Conservation (phyloP, 2,888 invertebrate genomes). For the Eristalinus aeneus region DNA sequence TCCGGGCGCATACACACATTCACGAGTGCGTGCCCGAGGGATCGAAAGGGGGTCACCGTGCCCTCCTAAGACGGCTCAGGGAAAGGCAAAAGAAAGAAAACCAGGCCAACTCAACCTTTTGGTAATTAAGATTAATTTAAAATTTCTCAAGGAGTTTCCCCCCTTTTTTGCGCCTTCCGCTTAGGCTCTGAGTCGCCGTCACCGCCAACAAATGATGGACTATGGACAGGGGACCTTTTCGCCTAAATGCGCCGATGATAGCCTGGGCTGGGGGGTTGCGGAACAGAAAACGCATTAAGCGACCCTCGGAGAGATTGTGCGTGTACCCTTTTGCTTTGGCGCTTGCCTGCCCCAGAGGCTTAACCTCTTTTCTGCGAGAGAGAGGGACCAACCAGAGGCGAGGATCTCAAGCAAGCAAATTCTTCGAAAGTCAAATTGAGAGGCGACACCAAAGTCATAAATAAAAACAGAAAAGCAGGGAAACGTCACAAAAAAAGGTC, state of each 20-base stretch:
- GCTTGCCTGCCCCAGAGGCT: constrained; percentile 38
- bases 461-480: constrained; percentile 41
- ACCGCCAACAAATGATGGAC: constrained; percentile 51
- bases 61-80: no score
- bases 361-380: not conserved
- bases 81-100: constrained; percentile 43
- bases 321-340: constrained; percentile 35
- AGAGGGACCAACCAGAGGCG: not conserved
- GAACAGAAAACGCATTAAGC: constrained; percentile 52
- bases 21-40: not conserved
- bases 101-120: constrained; percentile 64
- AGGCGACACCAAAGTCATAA: constrained; percentile 71
- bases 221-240: constrained; percentile 65
- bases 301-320: constrained; percentile 46
- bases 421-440: constrained; percentile 66
- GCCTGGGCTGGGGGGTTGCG: constrained; percentile 35
- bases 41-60: not conserved
- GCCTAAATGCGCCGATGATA: constrained; percentile 67
- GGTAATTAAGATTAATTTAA: constrained; percentile 71
- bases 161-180: constrained; percentile 11
- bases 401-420: constrained; percentile 7
- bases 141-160: constrained; percentile 48
- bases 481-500: constrained; percentile 39
- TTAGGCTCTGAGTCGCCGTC: not conserved
- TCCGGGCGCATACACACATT: constrained; percentile 8